Conservation (phyloP, 2,797 vertebrate species). For the Periparus ater region DNA sequence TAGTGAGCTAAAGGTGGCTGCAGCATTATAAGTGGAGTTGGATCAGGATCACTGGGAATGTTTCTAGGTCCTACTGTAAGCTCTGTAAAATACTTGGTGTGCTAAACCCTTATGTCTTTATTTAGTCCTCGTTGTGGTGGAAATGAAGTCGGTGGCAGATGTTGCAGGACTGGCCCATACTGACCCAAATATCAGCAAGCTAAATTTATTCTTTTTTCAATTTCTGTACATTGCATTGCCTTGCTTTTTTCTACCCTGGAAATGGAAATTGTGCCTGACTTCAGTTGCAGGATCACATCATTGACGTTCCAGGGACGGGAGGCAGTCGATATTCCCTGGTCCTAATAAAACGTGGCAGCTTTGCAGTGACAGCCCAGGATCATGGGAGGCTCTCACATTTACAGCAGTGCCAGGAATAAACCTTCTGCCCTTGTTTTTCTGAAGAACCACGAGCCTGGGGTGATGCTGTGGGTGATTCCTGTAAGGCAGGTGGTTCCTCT, state of each 20-base stretch:
- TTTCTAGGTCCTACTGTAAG: neutral
- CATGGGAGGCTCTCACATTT: neutral
- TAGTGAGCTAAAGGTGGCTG: neutral
- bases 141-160: neutral
- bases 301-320: neutral
- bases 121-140: neutral
- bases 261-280: neutral
- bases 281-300: neutral
- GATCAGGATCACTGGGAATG: neutral
- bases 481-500: neutral
- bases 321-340: neutral
- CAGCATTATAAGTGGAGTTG: neutral
- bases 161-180: neutral
- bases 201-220: neutral
- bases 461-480: neutral
- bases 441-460: fast-evolving
- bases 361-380: neutral
- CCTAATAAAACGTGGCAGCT: conserved; percentile 31
- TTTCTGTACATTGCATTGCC: neutral
- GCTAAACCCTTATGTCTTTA: neutral
- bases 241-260: neutral
- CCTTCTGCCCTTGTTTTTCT: neutral
- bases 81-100: neutral
- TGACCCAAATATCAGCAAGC: neutral
- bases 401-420: neutral